Base-by-base conservation (phyloP, 30 jellyfish, hydroid and myxozoan genomes). In the Aurelia coerulea region DNA sequence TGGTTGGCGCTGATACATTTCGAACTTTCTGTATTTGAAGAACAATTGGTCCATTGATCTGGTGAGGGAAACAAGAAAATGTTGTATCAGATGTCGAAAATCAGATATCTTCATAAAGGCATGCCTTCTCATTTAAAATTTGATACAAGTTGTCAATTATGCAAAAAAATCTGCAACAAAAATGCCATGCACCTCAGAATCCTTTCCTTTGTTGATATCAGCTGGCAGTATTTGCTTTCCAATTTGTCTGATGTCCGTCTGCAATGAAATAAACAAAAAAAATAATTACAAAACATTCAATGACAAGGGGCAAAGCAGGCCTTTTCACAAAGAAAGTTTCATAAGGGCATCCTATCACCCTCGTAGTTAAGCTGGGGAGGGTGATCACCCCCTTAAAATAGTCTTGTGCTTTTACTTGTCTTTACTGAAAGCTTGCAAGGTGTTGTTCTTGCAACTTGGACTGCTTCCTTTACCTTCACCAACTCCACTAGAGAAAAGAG, bases 1-100 rank as follows among this genome's bases (percentile, higher is more conserved):
- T 84, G 31, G 68, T 73, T 63, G 99, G 99, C 0, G 99, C 99
- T 12, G 99, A 84, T 11, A 95, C 70, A 66, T 95, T 95, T 32
- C 97, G 79, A 15, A 88, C 74, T 59, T 90, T 95, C 80, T 89
- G 99, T 35, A 95, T 53, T 71, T 95, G 99, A 4, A 95, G 85
- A 34, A 95, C 99, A 18, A 90, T 62, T 54, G 99, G 99, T 17
- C 99, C 99, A 35, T 60, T 46, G 41, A 95, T 66, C 93, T 74
- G 39, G 15, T 46, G 56, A 46, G 8, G 56, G 56, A 9, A 37
- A 37, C 3, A 37, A 46, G 53, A 46, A 46, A 46, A 46, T 4
- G 14, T 46, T 46, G 14, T 46, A 46, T 46, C 2, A 9, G 56
- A 9, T 4, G 56, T 46, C 12, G 3, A 42, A 46, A 46, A 46